These are phyloP conservation scores for Dinocampus coccinellae DNA, from an alignment of 2,888 invertebrate genomes.

Conservation along the genomic window DNA sequence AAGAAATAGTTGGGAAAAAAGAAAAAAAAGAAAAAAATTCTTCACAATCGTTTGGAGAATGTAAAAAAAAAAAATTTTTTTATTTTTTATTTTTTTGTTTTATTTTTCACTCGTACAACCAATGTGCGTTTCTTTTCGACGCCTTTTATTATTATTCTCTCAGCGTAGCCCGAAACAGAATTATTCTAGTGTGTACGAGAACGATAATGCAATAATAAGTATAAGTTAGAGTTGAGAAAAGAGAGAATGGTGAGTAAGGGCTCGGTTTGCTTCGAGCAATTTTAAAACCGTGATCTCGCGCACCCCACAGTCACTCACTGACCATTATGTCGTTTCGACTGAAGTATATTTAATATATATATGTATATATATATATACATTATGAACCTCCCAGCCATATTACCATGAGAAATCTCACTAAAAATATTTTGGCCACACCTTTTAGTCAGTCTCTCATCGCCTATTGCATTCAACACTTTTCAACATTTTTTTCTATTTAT, in stretches of 20 bases:
- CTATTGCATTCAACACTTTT: neutral
- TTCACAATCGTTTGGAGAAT: neutral
- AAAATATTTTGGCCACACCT: conserved; percentile 11
- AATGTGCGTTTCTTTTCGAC: neutral
- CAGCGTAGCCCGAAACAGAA: conserved; percentile 9
- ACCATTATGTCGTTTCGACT: conserved; percentile 57
- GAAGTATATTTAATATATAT: too few relatives aligned
- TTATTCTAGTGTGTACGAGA: conserved; percentile 31
- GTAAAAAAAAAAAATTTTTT: conserved; percentile 1
- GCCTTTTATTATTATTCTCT: conserved; percentile 6
- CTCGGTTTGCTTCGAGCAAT: neutral
- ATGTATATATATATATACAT: neutral
- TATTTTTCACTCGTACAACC: neutral
- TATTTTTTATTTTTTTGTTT: neutral
- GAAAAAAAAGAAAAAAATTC: neutral
- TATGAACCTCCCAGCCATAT: neutral
- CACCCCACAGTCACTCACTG: conserved; percentile 20
- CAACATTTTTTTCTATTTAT: neutral
- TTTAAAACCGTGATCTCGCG: conserved; percentile 36
- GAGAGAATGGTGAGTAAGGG: neutral
- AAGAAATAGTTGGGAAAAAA: neutral
- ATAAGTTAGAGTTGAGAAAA: conserved; percentile 52
- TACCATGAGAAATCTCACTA: conserved; percentile 1
- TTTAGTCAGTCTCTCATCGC: neutral
- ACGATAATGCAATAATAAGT: conserved; percentile 64